phyloP scores from a whole-genome alignment of 2,113 vertebrate species.

The Cettia cetti region DNA sequence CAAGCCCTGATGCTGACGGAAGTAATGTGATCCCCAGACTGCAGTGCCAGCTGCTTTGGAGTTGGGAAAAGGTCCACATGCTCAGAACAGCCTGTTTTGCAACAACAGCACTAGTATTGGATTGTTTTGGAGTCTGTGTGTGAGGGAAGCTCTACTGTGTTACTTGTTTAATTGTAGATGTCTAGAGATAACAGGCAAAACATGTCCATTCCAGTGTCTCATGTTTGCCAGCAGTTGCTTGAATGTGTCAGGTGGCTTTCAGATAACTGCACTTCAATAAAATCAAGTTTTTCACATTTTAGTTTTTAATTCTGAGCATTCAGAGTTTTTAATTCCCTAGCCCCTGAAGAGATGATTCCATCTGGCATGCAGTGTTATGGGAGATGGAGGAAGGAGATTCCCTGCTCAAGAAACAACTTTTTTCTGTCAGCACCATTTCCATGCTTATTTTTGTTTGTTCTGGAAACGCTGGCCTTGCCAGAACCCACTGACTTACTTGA shows the following conservation, averaged over 20 bases:
- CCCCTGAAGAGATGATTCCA: background rate
- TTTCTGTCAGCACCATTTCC: background rate
- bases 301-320: background rate
- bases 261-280: background rate
- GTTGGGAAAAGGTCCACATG: background rate
- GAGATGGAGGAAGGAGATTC: background rate
- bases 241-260: background rate
- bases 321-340: background rate
- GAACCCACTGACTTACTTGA: background rate
- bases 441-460: background rate
- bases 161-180: background rate
- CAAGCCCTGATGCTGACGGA: background rate
- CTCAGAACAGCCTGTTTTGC: background rate
- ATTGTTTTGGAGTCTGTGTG: background rate
- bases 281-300: background rate
- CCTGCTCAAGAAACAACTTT: background rate
- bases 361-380: background rate
- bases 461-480: background rate
- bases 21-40: background rate
- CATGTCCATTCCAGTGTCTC: background rate
- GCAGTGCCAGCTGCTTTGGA: constrained; percentile 15
- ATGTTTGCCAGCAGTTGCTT: background rate
- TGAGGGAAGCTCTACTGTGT: background rate
- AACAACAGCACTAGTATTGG: background rate
- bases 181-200: background rate